Evolutionary conservation across 2,113 vertebrate species (phyloP).

Genomic region (Grallaria varia): DNA sequence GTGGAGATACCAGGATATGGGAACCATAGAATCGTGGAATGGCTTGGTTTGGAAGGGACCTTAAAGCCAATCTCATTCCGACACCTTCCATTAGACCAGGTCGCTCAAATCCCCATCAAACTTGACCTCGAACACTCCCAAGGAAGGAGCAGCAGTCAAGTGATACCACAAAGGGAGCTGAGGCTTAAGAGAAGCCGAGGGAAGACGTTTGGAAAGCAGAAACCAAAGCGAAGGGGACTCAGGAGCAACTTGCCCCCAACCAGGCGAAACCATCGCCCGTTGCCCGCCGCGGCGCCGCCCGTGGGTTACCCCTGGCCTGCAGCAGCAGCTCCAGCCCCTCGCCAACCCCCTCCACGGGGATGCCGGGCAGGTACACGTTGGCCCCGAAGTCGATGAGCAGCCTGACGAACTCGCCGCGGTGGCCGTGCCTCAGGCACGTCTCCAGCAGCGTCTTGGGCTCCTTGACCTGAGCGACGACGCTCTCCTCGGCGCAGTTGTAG

Average conservation of each 20-base stretch:
- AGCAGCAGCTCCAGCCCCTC: conserved; percentile 83
- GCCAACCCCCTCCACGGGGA: conserved; percentile 69
- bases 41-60: neutral
- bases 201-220: accelerated
- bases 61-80: neutral
- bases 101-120: accelerated
- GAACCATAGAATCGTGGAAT: neutral
- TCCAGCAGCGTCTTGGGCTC: conserved; percentile 87
- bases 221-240: neutral
- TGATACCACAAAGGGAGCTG: accelerated
- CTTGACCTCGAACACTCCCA: neutral
- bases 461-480: conserved; percentile 77
- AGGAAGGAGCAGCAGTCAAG: too few relatives aligned
- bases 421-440: conserved; percentile 86
- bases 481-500: conserved; percentile 88
- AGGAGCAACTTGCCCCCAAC: neutral
- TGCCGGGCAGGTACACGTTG: conserved; percentile 82
- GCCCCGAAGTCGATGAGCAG: conserved; percentile 94
- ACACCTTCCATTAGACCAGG: neutral
- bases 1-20: neutral
- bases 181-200: neutral
- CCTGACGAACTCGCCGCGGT: conserved; percentile 79
- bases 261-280: accelerated
- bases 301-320: conserved; percentile 82
- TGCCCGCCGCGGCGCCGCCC: accelerated